Evolutionary conservation across 2,888 invertebrate genomes (phyloP).

Genomic region (Iphiclides podalirius): DNA sequence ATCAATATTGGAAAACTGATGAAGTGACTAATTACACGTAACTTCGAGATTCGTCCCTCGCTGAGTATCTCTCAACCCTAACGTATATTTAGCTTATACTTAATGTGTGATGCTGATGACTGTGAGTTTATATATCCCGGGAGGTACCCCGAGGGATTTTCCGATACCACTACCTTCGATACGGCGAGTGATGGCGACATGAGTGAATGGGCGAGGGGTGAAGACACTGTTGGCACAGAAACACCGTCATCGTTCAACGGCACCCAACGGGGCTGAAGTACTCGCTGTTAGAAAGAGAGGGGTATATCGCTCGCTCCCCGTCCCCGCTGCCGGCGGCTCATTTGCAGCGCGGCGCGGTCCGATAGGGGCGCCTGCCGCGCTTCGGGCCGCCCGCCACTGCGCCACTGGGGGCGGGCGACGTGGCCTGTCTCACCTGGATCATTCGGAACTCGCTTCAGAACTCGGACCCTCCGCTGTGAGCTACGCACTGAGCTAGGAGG

Average conservation of each 20-base stretch:
- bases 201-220: too few relatives aligned
- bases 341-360: conserved; percentile 18
- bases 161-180: too few relatives aligned
- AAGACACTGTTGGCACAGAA: neutral
- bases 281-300: neutral
- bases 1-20: conserved; percentile 1
- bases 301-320: neutral
- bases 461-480: too few relatives aligned
- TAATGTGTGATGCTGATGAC: neutral
- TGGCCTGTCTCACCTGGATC: conserved; percentile 11
- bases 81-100: neutral
- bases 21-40: neutral
- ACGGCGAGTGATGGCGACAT: too few relatives aligned
- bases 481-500: too few relatives aligned
- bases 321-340: neutral
- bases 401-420: conserved; percentile 11
- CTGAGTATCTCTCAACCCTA: neutral
- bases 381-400: conserved; percentile 1
- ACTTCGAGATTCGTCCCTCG: neutral
- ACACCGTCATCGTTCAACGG: too few relatives aligned
- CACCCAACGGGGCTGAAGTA: neutral
- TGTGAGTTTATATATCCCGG: conserved; percentile 14
- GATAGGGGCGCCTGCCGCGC: conserved; percentile 8
- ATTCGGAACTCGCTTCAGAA: conserved; percentile 1
- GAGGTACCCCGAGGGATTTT: conserved; percentile 19